Percentiles rank a stretch among this genome's conserved stretches.
Evolutionary conservation across 2,797 vertebrate species (phyloP).

Genomic region (Darevskia nairensis): DNA sequence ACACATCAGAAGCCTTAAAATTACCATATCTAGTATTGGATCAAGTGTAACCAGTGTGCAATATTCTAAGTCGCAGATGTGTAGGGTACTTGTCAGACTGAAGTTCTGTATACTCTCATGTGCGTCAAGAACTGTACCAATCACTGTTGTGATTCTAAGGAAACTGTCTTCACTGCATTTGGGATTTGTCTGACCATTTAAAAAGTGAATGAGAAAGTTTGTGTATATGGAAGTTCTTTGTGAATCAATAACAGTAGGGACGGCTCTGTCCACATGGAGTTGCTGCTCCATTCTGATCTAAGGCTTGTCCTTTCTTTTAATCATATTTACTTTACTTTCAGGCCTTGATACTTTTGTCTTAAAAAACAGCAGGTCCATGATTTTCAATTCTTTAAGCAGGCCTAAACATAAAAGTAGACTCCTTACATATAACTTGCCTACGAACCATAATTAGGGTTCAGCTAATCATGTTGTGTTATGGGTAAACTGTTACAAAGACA

Average conservation of each 20-base stretch:
- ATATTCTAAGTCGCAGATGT: background rate
- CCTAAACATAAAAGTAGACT: background rate
- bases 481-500: background rate
- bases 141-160: background rate
- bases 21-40: background rate
- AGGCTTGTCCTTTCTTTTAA: background rate
- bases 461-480: background rate
- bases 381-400: background rate
- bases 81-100: background rate
- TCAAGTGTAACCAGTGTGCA: background rate
- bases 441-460: background rate
- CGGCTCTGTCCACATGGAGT: background rate
- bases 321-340: background rate
- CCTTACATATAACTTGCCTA: background rate
- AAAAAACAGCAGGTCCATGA: background rate
- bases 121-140: background rate
- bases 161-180: background rate
- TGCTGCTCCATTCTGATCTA: background rate
- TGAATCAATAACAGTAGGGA: background rate
- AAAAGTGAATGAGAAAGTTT: background rate
- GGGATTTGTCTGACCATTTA: background rate
- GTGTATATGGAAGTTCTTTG: background rate
- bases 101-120: background rate
- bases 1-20: conserved; percentile 18
- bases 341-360: background rate